phyloP scores from a whole-genome alignment of 1,140 invertebrate genomes.

The Cotesia glomerata region DNA sequence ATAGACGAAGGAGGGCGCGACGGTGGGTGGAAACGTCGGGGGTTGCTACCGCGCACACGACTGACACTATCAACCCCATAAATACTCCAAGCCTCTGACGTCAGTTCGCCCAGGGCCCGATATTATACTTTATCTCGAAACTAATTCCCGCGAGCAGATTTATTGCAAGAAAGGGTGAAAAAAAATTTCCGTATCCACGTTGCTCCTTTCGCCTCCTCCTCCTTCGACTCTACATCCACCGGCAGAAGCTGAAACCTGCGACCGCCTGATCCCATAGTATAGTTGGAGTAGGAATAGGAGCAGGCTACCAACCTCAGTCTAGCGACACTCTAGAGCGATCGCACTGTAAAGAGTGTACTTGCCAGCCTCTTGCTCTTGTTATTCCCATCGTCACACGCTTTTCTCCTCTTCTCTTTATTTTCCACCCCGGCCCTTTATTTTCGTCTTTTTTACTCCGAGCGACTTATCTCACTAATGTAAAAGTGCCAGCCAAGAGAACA shows the following conservation, averaged over 20 bases:
- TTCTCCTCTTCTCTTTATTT: constrained; percentile 7
- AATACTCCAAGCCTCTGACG: constrained; percentile 56
- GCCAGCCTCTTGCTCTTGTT: no score
- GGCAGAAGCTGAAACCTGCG: background rate
- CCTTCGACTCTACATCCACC: constrained; percentile 3
- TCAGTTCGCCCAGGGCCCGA: constrained; percentile 53
- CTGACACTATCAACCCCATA: constrained; percentile 56
- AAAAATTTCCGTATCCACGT: constrained; percentile 38
- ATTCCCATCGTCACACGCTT: background rate
- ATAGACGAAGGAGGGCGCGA: background rate
- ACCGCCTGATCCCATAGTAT: background rate
- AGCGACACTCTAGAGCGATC: no score
- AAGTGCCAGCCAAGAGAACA: constrained; percentile 28
- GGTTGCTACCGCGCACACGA: constrained; percentile 43
- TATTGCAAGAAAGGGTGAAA: constrained; percentile 56
- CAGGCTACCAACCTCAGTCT: no score
- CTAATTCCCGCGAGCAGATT: constrained; percentile 57
- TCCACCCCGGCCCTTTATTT: background rate
- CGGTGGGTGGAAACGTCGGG: background rate
- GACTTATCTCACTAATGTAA: constrained; percentile 50
- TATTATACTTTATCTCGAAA: constrained; percentile 59
- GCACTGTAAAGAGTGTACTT: no score
- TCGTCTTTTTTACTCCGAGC: constrained; percentile 22
- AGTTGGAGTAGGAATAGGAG: no score
- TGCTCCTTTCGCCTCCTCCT: constrained; percentile 8